Conservation (phyloP, 2,113 vertebrate genomes). For the Xyliphius kryptos region DNA sequence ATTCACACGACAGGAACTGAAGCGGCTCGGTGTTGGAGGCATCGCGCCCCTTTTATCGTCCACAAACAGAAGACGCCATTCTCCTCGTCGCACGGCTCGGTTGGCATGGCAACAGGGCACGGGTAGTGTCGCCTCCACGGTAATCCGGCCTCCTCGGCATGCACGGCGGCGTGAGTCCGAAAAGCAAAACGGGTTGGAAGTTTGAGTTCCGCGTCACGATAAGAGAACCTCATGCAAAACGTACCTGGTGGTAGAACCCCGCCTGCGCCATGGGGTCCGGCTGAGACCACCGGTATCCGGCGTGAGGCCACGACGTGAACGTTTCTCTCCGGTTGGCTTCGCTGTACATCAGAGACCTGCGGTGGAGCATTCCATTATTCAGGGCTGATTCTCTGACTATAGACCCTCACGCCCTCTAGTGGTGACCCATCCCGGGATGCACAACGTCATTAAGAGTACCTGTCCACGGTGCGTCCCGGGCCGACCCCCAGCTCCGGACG, state of each 20-base stretch:
- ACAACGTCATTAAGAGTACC: slow-evolving; percentile 63
- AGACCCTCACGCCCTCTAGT: no score
- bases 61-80: slow-evolving; percentile 2
- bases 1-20: no score
- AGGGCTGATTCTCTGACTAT: no score
- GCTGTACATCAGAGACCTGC: slow-evolving; percentile 96
- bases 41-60: slow-evolving; percentile 24
- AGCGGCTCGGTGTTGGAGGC: no score
- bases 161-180: not conserved
- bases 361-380: slow-evolving; percentile 6
- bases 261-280: slow-evolving; percentile 99
- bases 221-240: slow-evolving; percentile 14
- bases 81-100: slow-evolving; percentile 12
- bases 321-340: slow-evolving; percentile 98
- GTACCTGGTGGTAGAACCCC: slow-evolving; percentile 98
- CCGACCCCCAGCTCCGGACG: slow-evolving; percentile 93
- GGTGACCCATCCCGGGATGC: no score
- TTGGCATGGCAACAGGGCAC: slow-evolving; percentile 44
- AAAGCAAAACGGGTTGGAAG: not conserved
- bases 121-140: slow-evolving; percentile 27
- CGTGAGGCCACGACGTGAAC: slow-evolving; percentile 97
- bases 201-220: not conserved
- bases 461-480: slow-evolving; percentile 94
- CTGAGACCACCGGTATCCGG: slow-evolving; percentile 96
- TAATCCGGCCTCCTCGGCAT: slow-evolving; percentile 24